Evolutionary conservation across 2,888 invertebrate species (phyloP), one percentile per base, ranked within the genome.

Genomic region (Euzophera pinguis): DNA sequence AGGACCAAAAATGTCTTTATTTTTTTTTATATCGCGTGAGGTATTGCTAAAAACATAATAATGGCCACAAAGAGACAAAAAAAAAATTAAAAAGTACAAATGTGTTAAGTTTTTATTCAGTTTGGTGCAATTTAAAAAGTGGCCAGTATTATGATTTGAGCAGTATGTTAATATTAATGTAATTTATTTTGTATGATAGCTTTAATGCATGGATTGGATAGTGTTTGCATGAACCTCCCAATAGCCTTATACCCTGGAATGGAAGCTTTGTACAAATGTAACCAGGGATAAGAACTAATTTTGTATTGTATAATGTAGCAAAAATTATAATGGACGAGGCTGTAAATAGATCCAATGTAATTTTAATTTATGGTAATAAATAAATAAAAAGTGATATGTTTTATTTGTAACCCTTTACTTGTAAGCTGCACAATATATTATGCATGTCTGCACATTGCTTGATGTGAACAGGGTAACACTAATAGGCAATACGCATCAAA

Each of bases 321-420:
- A 54, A 62, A 63, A 61, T 14, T 60, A 65, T 59, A 59, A 57
- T 63, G 69, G 75, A 69, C 71, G 75, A 69, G 73, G 73, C 71
- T 83, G 81, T 84, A 78, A 76, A 80, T 78, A 78, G 60, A 62
- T 70, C 77, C 76, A 71, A 70, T 86, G 84, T 85, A 80, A 76
- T 72, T 80, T 75, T 73, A 78, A 78, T 75, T 79, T 72, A 75
- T 71, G 67, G 73, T 70, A 85, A 84, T 85, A 88, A 89, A 89
- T 60, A 61, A 56, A 78, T 81, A 58, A 78, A 76, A 67, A 74
- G 57, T 58, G 60, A 61, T 53, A 67, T 84, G 84, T 89, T 89
- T 89, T 78, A 86, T 87, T 88, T 68, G 54, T 66, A 61, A 64
- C 73, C 76, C 69, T 53, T 53, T 61, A 58, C 51, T 48, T 47